A percentile compares a stretch with the other conserved stretches of the same genome.
These are phyloP conservation scores for Aleiodes alternator DNA, from an alignment of 2,888 invertebrate genomes.

Conservation along the genomic window DNA sequence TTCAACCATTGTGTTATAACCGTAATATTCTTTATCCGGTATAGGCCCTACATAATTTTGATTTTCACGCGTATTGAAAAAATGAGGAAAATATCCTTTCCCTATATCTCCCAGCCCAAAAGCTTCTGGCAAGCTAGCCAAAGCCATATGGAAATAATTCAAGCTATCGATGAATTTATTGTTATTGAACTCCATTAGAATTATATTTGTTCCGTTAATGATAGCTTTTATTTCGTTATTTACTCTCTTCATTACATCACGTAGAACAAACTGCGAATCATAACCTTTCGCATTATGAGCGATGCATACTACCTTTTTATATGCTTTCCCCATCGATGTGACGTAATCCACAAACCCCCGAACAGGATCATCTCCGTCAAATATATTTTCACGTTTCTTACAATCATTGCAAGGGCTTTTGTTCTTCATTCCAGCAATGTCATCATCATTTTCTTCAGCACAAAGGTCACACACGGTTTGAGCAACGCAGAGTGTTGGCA, in stretches of 20 bases:
- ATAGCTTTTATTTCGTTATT: too few relatives aligned
- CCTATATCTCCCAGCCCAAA: not conserved
- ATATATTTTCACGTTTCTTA: not conserved
- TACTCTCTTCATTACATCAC: too few relatives aligned
- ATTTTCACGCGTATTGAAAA: not conserved
- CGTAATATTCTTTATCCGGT: not conserved
- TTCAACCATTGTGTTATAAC: not conserved
- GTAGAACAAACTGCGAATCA: not conserved
- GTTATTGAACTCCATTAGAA: too few relatives aligned
- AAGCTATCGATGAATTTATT: not conserved
- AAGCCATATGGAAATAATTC: not conserved
- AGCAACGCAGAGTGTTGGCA: not conserved
- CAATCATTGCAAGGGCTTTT: not conserved
- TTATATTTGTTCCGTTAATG: too few relatives aligned
- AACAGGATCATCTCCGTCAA: too few relatives aligned
- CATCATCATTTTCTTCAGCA: not conserved
- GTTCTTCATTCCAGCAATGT: not conserved
- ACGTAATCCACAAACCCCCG: too few relatives aligned
- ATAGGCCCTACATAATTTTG: not conserved
- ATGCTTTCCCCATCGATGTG: not conserved
- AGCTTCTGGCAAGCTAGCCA: not conserved
- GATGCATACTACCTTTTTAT: not conserved
- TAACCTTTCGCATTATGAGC: not conserved
- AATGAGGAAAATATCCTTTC: constrained; percentile 11
- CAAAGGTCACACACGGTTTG: not conserved